These are phyloP conservation scores for Hartigia nigra DNA, from an alignment of 2,888 invertebrate genomes.

Conservation along the genomic window DNA sequence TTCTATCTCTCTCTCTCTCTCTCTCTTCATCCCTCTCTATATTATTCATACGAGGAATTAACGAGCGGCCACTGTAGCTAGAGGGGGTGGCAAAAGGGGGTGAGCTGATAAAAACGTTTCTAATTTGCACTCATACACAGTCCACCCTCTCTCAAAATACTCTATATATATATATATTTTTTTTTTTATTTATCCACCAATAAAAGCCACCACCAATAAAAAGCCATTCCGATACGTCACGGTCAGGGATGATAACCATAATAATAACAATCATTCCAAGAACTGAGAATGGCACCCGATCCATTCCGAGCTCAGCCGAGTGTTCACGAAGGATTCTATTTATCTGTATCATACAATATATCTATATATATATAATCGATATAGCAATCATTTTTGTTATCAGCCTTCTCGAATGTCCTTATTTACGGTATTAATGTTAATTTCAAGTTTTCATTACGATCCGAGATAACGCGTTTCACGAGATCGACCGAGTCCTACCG, in stretches of 20 bases:
- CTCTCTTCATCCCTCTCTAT: slow-evolving; percentile 24
- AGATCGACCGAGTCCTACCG: neutral
- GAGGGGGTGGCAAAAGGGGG: slow-evolving; percentile 5
- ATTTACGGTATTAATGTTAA: neutral
- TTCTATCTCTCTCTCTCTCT: slow-evolving; percentile 20
- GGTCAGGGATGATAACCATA: neutral
- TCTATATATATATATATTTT: too few relatives aligned
- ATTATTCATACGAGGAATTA: slow-evolving; percentile 54
- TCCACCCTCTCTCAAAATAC: neutral
- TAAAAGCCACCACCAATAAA: neutral
- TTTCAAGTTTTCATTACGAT: neutral
- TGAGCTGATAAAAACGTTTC: slow-evolving; percentile 24
- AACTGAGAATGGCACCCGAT: neutral
- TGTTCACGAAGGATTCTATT: neutral
- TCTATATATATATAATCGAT: neutral
- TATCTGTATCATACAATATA: neutral
- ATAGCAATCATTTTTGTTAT: neutral
- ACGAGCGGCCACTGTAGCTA: slow-evolving; percentile 30
- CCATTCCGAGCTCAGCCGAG: neutral
- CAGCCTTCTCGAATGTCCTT: neutral
- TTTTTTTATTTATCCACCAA: too few relatives aligned
- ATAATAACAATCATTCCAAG: neutral
- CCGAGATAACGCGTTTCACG: neutral
- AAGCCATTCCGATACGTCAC: neutral
- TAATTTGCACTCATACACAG: slow-evolving; percentile 26